phyloP scores from a whole-genome alignment of 2,888 invertebrate species.

The Trissoscelio sp. region DNA sequence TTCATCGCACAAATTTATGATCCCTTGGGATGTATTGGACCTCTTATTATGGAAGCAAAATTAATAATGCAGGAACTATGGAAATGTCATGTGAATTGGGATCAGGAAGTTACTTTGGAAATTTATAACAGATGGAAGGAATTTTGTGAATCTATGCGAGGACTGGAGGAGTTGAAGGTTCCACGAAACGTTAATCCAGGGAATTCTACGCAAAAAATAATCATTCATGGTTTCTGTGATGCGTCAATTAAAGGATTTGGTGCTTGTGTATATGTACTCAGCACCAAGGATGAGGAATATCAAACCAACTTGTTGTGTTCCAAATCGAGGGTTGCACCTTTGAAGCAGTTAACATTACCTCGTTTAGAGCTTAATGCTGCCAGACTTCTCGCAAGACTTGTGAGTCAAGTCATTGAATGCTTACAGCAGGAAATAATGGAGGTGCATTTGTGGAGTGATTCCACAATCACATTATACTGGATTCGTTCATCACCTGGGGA shows the following conservation, averaged over 20 bases:
- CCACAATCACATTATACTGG: neutral
- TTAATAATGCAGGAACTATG: constrained; percentile 28
- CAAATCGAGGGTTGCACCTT: neutral
- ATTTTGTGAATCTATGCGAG: neutral
- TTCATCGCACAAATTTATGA: constrained; percentile 17
- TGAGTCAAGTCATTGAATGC: neutral
- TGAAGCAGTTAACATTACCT: neutral
- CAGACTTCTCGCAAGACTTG: neutral
- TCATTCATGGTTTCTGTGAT: constrained; percentile 12
- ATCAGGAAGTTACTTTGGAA: constrained; percentile 9
- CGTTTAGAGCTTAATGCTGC: constrained; percentile 8
- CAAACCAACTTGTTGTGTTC: neutral
- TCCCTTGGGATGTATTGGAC: constrained; percentile 19
- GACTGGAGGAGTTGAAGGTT: too few species aligned
- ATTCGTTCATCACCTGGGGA: neutral
- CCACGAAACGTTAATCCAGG: neutral
- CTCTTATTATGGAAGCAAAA: constrained; percentile 24
- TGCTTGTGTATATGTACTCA: constrained; percentile 10
- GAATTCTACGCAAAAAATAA: neutral
- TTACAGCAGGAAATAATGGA: neutral
- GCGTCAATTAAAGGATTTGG: constrained; percentile 5
- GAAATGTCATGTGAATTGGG: constrained; percentile 28
- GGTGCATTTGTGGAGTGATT: constrained; percentile 1
- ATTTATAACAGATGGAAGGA: neutral
- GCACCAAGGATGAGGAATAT: neutral